Conservation (phyloP, 2,888 invertebrate genomes). For the Campoplex nolae region DNA sequence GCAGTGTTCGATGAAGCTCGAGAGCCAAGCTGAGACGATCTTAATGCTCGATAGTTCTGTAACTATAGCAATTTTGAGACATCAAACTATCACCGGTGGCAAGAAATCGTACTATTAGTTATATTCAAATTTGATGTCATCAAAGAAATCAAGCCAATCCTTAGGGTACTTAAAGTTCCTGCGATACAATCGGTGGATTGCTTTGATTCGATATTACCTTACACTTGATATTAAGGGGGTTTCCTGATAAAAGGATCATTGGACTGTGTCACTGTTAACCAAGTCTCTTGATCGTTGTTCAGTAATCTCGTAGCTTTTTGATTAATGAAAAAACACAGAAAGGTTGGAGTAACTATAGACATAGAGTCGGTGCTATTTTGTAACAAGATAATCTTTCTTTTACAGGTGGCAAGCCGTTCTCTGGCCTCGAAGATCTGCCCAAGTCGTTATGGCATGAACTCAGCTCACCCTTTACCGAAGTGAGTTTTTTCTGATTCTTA, state of each 20-base stretch:
- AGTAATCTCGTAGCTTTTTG: background rate
- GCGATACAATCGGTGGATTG: background rate
- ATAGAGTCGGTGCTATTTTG: constrained; percentile 6
- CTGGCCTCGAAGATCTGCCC: constrained; percentile 82
- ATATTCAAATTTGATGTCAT: background rate
- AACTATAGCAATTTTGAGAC: background rate
- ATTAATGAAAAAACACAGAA: background rate
- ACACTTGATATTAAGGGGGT: background rate
- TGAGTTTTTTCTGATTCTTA: constrained; percentile 69
- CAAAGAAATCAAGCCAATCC: background rate
- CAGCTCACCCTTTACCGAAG: constrained; percentile 83
- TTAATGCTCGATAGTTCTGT: background rate
- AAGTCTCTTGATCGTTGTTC: background rate
- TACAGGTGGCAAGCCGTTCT: constrained; percentile 81
- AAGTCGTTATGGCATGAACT: constrained; percentile 83
- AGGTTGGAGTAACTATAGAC: background rate
- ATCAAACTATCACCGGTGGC: background rate
- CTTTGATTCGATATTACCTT: background rate
- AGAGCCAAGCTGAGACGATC: background rate
- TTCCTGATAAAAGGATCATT: background rate
- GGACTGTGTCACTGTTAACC: background rate
- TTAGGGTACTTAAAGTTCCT: background rate
- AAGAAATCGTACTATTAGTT: background rate
- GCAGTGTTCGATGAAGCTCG: constrained; percentile 10
- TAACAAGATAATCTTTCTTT: constrained; percentile 65